Evolutionary conservation across 2,797 vertebrate species (phyloP).

Genomic region (Sebastes steindachneri): DNA sequence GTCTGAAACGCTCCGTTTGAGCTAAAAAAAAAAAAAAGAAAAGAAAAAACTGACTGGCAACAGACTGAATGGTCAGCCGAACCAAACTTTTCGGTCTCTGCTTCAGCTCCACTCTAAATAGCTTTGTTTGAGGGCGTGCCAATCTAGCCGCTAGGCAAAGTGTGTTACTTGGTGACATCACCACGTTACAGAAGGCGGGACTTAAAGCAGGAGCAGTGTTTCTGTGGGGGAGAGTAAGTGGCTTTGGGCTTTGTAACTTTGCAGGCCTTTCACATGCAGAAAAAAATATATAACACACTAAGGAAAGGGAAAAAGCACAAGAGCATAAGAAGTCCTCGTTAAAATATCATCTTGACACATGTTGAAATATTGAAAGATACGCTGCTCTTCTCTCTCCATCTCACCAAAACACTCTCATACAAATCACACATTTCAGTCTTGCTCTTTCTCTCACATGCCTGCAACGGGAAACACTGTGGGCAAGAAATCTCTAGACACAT

Average conservation of each 20-base stretch:
- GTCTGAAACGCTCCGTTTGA: no score
- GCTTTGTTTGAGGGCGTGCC: no score
- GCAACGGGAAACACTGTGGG: background rate
- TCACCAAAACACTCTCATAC: background rate
- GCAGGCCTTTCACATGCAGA: background rate
- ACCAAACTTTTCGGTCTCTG: no score
- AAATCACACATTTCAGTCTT: background rate
- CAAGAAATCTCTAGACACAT: constrained; percentile 8
- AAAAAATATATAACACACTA: background rate
- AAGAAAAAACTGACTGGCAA: no score
- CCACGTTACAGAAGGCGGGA: no score
- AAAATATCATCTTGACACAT: background rate
- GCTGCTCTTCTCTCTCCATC: background rate
- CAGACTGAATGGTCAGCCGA: no score
- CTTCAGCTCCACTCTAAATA: no score
- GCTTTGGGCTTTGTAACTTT: background rate
- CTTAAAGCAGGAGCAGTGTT: no score
- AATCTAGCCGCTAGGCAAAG: no score
- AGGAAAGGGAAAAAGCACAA: background rate
- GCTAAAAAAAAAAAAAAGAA: no score
- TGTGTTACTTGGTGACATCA: no score
- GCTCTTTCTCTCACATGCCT: background rate
- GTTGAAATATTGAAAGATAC: background rate
- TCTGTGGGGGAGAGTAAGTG: no score
- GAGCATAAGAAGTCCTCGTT: background rate